Base-by-base conservation (phyloP, 92 coral and sea anemone species). In the Palythoa grandiflora region DNA sequence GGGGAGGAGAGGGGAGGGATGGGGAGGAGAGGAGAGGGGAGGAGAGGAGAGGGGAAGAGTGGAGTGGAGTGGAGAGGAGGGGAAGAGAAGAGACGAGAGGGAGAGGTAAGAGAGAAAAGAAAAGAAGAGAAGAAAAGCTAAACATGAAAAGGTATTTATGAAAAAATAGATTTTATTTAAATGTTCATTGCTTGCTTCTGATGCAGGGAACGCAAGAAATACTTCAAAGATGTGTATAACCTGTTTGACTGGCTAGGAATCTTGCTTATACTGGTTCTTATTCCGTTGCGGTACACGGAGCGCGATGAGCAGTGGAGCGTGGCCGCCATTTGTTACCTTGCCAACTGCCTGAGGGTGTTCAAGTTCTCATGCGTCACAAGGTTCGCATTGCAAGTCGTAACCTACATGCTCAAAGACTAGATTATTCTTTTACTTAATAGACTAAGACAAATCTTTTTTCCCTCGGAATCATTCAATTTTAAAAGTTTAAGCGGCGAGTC, bases 221-320 rank as follows among this genome's bases (percentile, higher is more conserved):
- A 94, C 89, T 78, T 87, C 75, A 93, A 89, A 51, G 98, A 94
- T 83, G 78, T 87, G 86, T 89, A 88, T 79, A 94, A 94, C 84
- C 71, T 91, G 87, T 90, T 91, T 84, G 98, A 94, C 91, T 94
- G 98, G 96, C 79, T 94, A 47, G 98, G 98, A 37, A 83, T 94
- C 90, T 38, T 94, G 73, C 68, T 92, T 16, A 38, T 94, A 73
- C 77, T 92, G 83, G 66, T 80, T 47, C 68, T 94, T 6, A 75
- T 94, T 16, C 98, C 98, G 14, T 74, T 94, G 73, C 95, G 98
- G 47, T 93, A 73, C 70, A 86, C 94, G 44, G 92, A 91, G 50
- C 87, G 90, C 36, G 90, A 91, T 36, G 89, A 72, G 4, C 96
- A 94, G 87, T 94, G 98, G 98, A 88, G 68, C 72, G 87, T 94